Evolutionary conservation across 2,113 vertebrate species (phyloP).

Genomic region (Burhinus bistriatus): DNA sequence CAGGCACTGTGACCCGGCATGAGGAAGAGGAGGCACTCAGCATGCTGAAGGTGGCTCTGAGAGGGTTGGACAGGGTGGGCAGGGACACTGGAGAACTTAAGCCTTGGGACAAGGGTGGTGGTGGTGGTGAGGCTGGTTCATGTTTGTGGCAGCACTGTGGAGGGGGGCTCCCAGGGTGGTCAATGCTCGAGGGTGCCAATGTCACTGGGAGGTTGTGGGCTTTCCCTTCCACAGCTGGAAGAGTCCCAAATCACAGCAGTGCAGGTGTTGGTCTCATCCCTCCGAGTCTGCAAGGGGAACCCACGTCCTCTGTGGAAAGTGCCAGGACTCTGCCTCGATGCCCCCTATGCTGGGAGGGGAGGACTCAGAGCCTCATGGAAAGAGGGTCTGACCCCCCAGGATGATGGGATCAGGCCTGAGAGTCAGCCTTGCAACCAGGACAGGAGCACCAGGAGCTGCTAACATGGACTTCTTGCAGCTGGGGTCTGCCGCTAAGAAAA

Average conservation of each 20-base stretch:
- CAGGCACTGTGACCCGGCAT: fast-evolving
- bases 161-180: not conserved
- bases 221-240: not conserved
- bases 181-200: not conserved
- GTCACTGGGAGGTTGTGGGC: not conserved
- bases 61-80: not conserved
- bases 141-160: not conserved
- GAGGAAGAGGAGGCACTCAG: not conserved
- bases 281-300: not conserved
- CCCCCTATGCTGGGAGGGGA: not conserved
- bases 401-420: fast-evolving
- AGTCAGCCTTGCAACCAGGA: not conserved
- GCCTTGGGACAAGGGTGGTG: not conserved
- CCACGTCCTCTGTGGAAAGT: not conserved
- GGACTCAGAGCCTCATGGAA: not conserved
- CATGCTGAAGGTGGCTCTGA: not conserved
- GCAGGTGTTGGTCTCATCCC: not conserved
- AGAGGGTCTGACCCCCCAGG: not conserved
- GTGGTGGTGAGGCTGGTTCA: not conserved
- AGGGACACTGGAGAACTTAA: not conserved
- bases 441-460: not conserved
- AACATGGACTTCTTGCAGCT: not conserved
- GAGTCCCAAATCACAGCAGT: not conserved
- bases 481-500: not conserved
- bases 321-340: not conserved